phyloP scores from a whole-genome alignment of 2,888 invertebrate genomes.

The Mechanitis messenoides region DNA sequence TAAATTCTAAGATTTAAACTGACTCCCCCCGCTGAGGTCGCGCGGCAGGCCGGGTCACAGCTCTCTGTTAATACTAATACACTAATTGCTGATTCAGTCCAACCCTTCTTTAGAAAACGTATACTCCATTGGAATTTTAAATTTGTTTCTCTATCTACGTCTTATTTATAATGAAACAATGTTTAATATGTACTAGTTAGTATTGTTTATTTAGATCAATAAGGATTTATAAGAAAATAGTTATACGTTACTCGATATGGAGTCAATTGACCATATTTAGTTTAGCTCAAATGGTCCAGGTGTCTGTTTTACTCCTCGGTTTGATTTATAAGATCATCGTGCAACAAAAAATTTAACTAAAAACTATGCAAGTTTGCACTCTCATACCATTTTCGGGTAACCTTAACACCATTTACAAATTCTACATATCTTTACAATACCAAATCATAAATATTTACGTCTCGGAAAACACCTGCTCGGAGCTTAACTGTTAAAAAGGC shows the following conservation, averaged over 20 bases:
- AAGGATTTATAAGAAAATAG: no score
- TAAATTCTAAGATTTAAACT: constrained; percentile 16
- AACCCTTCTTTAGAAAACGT: constrained; percentile 56
- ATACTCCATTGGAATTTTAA: constrained; percentile 55
- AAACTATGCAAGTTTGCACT: no score
- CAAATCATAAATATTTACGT: neutral
- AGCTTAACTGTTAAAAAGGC: constrained; percentile 38
- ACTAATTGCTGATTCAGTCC: constrained; percentile 65
- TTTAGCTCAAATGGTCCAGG: no score
- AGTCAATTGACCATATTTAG: no score
- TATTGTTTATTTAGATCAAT: neutral
- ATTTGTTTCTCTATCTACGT: constrained; percentile 18
- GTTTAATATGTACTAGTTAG: neutral
- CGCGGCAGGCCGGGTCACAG: constrained; percentile 37
- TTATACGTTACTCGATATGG: no score
- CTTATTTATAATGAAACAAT: constrained; percentile 6
- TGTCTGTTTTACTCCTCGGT: no score
- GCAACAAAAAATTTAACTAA: no score
- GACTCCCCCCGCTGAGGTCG: constrained; percentile 30
- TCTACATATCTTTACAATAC: neutral
- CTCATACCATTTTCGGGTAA: neutral
- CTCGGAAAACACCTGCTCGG: constrained; percentile 34
- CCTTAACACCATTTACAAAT: neutral
- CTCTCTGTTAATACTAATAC: constrained; percentile 48
- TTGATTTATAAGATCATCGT: no score